Percentiles rank a stretch among this genome's conserved stretches.
Evolutionary conservation across 2,888 invertebrate genomes (phyloP).

Genomic region (Drosophila paracracens): DNA sequence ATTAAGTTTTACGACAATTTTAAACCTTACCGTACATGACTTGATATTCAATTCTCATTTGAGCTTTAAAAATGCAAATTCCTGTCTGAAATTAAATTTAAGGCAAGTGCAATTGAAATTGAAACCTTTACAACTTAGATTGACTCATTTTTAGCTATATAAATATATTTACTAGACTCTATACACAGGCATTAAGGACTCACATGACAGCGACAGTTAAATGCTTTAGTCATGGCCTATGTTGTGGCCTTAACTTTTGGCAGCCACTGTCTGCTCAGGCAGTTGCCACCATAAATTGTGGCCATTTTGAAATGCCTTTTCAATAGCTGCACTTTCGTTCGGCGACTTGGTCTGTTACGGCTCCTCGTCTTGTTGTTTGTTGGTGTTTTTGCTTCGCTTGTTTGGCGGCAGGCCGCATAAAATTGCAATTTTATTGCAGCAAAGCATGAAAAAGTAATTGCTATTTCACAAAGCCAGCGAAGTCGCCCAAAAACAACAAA

Average conservation of each 20-base stretch:
- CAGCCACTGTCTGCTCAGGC: slow-evolving; percentile 25
- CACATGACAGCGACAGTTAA: slow-evolving; percentile 46
- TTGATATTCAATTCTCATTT: not conserved
- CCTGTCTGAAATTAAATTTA: not conserved
- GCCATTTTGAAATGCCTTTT: slow-evolving; percentile 74
- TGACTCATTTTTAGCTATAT: not conserved
- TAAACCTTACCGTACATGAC: not conserved
- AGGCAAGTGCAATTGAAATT: not conserved
- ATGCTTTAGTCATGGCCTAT: slow-evolving; percentile 37
- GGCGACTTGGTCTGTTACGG: slow-evolving; percentile 10
- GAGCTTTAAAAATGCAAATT: not conserved
- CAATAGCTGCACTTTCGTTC: slow-evolving; percentile 72
- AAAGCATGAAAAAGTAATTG: slow-evolving; percentile 81
- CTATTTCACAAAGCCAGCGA: slow-evolving; percentile 74
- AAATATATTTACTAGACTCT: slow-evolving; percentile 6
- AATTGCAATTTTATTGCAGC: slow-evolving; percentile 81
- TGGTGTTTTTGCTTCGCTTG: slow-evolving; percentile 51
- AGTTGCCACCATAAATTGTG: slow-evolving; percentile 56
- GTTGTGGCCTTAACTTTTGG: slow-evolving; percentile 50
- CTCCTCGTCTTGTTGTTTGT: slow-evolving; percentile 12
- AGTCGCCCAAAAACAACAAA: slow-evolving; percentile 30
- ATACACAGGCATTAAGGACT: slow-evolving; percentile 31
- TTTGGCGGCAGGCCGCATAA: slow-evolving; percentile 78
- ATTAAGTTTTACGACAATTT: no score
- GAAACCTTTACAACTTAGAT: not conserved